These are phyloP conservation scores for Phyllotreta cruciferae DNA, from an alignment of 2,888 invertebrate species.

Conservation along the genomic window DNA sequence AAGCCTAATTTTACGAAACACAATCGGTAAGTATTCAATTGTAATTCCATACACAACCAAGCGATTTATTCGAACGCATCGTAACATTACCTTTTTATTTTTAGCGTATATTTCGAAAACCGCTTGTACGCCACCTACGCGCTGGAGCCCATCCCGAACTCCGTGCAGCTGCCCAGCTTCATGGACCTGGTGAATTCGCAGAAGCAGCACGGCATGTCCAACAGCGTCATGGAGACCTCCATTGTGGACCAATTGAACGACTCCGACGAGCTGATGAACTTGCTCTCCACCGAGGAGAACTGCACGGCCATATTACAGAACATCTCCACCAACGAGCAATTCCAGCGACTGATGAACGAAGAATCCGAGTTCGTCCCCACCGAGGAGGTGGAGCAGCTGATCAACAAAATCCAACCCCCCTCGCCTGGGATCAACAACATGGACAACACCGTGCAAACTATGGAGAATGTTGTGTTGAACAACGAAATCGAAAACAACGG, in stretches of 20 bases:
- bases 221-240: constrained; percentile 48
- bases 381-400: constrained; percentile 39
- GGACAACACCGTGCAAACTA: constrained; percentile 6
- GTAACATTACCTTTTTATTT: constrained; percentile 16
- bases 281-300: constrained; percentile 55
- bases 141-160: constrained; percentile 39
- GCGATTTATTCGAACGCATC: no score
- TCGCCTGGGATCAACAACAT: constrained; percentile 22
- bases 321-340: constrained; percentile 56
- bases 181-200: constrained; percentile 48
- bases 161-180: constrained; percentile 40
- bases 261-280: constrained; percentile 55
- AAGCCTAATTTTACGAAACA: no score
- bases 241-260: constrained; percentile 55
- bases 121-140: constrained; percentile 46
- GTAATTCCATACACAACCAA: no score
- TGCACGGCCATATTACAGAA: constrained; percentile 56
- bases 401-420: constrained; percentile 35
- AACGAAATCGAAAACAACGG: constrained; percentile 1
- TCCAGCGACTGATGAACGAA: constrained; percentile 52
- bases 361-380: constrained; percentile 45
- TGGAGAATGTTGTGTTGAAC: constrained; percentile 1
- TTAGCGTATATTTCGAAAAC: constrained; percentile 31
- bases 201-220: constrained; percentile 43
- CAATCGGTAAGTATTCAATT: no score